Evolutionary conservation across 2,113 vertebrate genomes (phyloP).

Genomic region (Egretta garzetta): DNA sequence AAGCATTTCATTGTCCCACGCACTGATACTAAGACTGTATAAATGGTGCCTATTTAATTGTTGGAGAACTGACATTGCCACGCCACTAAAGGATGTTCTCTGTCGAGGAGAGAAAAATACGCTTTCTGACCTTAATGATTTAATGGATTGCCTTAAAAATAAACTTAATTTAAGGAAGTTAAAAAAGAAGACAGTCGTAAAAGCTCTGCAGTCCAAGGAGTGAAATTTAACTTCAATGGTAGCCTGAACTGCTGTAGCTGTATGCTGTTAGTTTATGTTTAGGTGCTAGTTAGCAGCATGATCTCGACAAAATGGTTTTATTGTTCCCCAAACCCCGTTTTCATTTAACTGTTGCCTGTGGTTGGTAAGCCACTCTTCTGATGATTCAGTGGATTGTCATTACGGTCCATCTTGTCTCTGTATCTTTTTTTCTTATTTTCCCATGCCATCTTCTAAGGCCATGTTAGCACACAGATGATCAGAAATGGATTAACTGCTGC

Average conservation of each 20-base stretch:
- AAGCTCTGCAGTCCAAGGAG: background rate
- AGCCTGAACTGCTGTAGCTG: background rate
- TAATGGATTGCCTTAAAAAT: background rate
- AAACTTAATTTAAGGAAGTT: background rate
- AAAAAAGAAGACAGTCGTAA: background rate
- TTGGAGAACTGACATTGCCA: background rate
- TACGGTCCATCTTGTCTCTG: background rate
- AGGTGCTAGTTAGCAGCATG: background rate
- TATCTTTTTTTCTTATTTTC: background rate
- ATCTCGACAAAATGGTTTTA: background rate
- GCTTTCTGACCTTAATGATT: background rate
- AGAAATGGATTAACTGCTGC: background rate
- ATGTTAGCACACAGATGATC: background rate
- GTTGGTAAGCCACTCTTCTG: rapidly evolving
- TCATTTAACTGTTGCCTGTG: background rate
- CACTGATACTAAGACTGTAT: background rate
- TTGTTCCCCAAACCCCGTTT: background rate
- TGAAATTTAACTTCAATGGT: background rate
- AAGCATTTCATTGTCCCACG: background rate
- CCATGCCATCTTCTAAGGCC: background rate
- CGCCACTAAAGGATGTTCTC: background rate
- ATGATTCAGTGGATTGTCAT: background rate
- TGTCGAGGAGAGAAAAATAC: background rate
- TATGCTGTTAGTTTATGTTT: background rate
- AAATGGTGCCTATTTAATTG: background rate